A percentile compares a stretch with the other conserved stretches of the same genome.
phyloP scores from a whole-genome alignment of 2,797 vertebrate species.

The Acipenser oxyrinchus region DNA sequence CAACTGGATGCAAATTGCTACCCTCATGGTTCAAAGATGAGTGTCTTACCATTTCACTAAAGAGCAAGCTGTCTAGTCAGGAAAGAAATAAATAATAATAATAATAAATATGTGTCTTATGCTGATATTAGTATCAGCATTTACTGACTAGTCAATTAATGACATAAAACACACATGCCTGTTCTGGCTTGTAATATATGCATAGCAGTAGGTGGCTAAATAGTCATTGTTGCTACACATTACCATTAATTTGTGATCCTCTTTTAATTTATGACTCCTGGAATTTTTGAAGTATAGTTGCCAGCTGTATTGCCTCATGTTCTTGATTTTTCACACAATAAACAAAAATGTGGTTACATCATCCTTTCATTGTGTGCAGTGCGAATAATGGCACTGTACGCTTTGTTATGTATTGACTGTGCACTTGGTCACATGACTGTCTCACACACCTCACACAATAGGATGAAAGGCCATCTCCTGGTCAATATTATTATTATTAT shows the following conservation, averaged over 20 bases:
- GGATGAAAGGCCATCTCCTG: slow-evolving; percentile 30
- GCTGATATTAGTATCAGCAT: too few relatives aligned
- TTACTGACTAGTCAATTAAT: too few relatives aligned
- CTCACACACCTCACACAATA: slow-evolving; percentile 42
- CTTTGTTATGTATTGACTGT: slow-evolving; percentile 38
- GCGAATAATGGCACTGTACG: slow-evolving; percentile 18
- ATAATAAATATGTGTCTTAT: too few relatives aligned
- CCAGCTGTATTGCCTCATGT: slow-evolving; percentile 11
- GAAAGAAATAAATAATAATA: too few relatives aligned
- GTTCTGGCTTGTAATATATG: too few relatives aligned
- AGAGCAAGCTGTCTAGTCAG: too few relatives aligned
- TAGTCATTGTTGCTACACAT: neutral
- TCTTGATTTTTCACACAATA: slow-evolving; percentile 33
- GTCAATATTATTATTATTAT: too few relatives aligned
- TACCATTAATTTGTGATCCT: neutral
- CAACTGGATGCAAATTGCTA: too few relatives aligned
- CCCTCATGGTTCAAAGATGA: too few relatives aligned
- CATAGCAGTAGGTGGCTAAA: too few relatives aligned
- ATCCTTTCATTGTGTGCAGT: slow-evolving; percentile 33
- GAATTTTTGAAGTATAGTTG: neutral
- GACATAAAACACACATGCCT: too few relatives aligned
- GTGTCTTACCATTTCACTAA: too few relatives aligned
- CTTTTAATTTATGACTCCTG: neutral
- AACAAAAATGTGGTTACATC: slow-evolving; percentile 40
- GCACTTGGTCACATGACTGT: slow-evolving; percentile 23